Evolutionary conservation across 2,113 vertebrate genomes (phyloP).

Genomic region (Picathartes gymnocephalus): DNA sequence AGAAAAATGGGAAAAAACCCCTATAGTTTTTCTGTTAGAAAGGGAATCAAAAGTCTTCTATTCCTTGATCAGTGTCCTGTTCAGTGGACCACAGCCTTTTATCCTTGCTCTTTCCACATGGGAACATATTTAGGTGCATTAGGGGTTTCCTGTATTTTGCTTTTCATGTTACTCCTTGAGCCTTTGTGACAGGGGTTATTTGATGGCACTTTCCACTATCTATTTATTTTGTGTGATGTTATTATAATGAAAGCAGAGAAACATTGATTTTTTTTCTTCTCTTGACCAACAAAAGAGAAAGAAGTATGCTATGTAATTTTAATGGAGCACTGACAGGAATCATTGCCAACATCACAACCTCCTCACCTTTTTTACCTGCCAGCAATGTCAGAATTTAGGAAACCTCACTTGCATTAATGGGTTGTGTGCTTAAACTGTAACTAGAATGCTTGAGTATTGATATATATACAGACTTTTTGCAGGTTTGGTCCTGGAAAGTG

Average conservation of each 20-base stretch:
- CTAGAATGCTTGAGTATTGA: background rate
- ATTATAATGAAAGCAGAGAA: background rate
- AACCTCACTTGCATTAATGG: background rate
- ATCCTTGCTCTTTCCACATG: background rate
- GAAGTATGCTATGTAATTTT: background rate
- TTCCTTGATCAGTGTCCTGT: background rate
- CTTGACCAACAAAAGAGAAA: background rate
- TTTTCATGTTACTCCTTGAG: background rate
- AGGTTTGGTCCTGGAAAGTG: background rate
- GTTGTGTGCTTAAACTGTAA: background rate
- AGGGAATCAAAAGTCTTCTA: background rate
- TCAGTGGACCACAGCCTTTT: background rate
- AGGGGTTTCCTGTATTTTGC: background rate
- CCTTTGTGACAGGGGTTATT: background rate
- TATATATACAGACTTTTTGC: background rate
- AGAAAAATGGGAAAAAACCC: background rate
- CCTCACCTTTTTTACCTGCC: background rate
- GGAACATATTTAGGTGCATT: background rate
- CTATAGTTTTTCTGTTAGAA: background rate
- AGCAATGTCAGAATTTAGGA: background rate
- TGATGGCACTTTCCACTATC: background rate
- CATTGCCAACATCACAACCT: background rate
- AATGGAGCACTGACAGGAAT: background rate
- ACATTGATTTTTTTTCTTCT: background rate
- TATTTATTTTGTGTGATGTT: background rate